Evolutionary conservation across 2,888 invertebrate species (phyloP), one percentile per base, ranked within the genome.

Genomic region (Boloria euphrosyne): DNA sequence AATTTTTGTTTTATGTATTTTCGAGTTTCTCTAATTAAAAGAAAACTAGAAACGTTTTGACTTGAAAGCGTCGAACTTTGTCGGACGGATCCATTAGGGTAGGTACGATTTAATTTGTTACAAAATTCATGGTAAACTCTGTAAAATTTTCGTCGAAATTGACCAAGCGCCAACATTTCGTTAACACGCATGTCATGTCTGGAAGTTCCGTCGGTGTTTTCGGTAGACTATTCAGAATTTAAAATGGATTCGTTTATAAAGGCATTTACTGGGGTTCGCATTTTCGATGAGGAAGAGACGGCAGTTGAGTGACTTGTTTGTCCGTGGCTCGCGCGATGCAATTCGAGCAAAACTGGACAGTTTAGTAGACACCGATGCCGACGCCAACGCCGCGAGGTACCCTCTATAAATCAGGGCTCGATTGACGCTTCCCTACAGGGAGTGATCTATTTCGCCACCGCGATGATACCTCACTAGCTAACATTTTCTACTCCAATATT

Each of bases 231-330:
- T 87, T 85, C 81, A 81, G 78, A 89, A 87, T 91, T 89, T 89
- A 87, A 88, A 90, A 89, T 87, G 84, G 84, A 86, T 89, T 87
- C 88, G 88, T 87, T 89, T 91, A 88, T 87, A 87, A 87, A 89
- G 84, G 87, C 83, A 88, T 89, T 89, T 87, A 85, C 84, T 81
- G 81, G 83, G 83, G 85, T 82, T 86, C 86, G 87, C 83, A 89
- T 89, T 89, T 88, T 88, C 86, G 85, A 89, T 88, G 87, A 89
- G 87, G 84, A 81, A 82, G 85, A 81, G 81, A 78, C 83, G 88
- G 83, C 89, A 89, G 87, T 88, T 90, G 90, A 92, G 89, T 92
- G 91, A 92, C 90, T 90, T 92, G 91, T 92, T 92, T 90, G 91
- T 87, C 84, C 78, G 85, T 83, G 81, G 81, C 79, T 77, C 80